These are phyloP conservation scores for Limonius californicus DNA, from an alignment of 1,140 invertebrate genomes.

Conservation along the genomic window DNA sequence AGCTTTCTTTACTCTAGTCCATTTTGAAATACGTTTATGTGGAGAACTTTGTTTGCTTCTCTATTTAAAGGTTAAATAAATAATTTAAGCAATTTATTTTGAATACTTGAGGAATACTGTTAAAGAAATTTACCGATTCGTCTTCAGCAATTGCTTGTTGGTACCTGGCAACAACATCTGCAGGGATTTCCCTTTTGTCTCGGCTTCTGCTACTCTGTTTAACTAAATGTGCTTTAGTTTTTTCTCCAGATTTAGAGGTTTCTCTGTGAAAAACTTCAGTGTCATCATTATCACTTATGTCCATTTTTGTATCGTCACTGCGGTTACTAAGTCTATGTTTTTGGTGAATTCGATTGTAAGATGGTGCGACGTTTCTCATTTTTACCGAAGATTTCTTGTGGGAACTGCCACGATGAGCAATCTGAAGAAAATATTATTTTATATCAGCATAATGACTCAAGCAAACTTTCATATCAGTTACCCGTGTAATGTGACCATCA, in stretches of 20 bases:
- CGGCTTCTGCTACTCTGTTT: neutral
- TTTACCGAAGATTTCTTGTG: no score
- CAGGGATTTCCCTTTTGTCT: constrained; percentile 26
- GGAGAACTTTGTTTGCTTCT: neutral
- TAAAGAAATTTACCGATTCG: constrained; percentile 10
- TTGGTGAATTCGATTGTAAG: neutral
- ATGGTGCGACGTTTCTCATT: no score
- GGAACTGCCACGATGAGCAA: no score
- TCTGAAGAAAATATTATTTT: no score
- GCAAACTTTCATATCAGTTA: no score
- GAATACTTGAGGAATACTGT: no score
- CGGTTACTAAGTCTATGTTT: constrained; percentile 32
- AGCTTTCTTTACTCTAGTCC: constrained; percentile 69
- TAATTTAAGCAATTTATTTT: no score
- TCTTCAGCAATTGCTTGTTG: constrained; percentile 32
- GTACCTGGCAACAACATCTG: constrained; percentile 35
- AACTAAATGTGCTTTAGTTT: no score
- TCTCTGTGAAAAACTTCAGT: neutral
- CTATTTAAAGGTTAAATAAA: no score
- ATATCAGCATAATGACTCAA: no score
- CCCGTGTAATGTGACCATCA: neutral
- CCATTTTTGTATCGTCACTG: constrained; percentile 43
- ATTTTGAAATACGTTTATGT: constrained; percentile 53
- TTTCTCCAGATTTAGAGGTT: neutral
- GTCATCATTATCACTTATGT: constrained; percentile 19